Base-by-base conservation (phyloP, 2,113 vertebrate genomes). In the Salvelinus alpinus region DNA sequence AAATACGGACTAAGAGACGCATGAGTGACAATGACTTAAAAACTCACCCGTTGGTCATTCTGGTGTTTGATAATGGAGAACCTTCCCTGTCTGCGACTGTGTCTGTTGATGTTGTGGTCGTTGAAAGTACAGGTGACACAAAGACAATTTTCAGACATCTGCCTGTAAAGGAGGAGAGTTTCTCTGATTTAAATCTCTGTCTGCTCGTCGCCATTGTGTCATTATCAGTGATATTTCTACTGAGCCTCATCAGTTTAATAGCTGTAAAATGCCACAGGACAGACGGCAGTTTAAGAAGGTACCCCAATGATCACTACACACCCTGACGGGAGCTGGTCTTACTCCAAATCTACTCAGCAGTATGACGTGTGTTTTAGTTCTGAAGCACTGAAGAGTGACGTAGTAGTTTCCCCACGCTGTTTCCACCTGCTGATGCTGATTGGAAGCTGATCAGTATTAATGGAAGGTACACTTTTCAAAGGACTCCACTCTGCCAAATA, bases 101-200 rank as follows among this genome's bases (percentile, higher is more conserved):
- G 22, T 88, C 90, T 0, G 60, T 94, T 80, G 88, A 86, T 16
- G 80, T 95, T 65, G 80, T 93, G 27, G 77, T 94, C 80, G 91
- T 89, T 12, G 89, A 93, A 64, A 90, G 83, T 22, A 22, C 59
- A 60, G 59, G 6, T n/a, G 20, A 60, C 20, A 31, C 0, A 1
- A 5, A 60, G 31, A 34, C 5, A 6, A 34, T 1, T 34, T 60
- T 11, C 59, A 60, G 59, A 60, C 20, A 22, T 22, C 16, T 60
- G 59, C 20, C 59, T 9, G 20, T 60, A 8, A 60, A 60, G 59
- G 59, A 60, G 59, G 20, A 22, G 16, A 82, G 85, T 4, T 91
- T 94, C 75, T 93, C 90, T 0, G 27, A 85, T 34, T 85, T 84
- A 1, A 95, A 94, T 75, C 79, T 95, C 69, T 94, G 93, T 87